Conservation (phyloP, 2,888 invertebrate genomes). For the Phengaris alcon region DNA sequence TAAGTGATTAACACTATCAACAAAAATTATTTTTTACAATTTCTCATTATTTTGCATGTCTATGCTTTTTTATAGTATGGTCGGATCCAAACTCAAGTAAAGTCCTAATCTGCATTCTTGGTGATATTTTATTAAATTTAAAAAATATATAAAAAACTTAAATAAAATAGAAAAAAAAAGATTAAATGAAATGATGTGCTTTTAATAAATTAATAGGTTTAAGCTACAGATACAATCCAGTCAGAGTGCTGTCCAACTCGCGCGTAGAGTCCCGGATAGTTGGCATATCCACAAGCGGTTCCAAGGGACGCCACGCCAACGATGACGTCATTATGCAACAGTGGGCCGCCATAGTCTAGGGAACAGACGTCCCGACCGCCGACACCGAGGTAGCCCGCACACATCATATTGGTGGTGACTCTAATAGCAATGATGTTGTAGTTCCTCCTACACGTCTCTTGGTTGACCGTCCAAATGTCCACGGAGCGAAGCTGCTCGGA, state of each 20-base stretch:
- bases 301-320: constrained; percentile 50
- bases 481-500: constrained; percentile 50
- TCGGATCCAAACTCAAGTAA: too few species aligned
- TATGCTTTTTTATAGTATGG: too few species aligned
- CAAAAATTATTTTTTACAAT: too few species aligned
- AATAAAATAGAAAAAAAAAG: too few species aligned
- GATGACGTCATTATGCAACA: constrained; percentile 44
- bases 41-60: too few species aligned
- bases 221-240: constrained; percentile 26
- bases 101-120: too few species aligned
- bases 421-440: constrained; percentile 38
- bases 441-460: constrained; percentile 41
- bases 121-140: too few species aligned
- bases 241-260: constrained; percentile 31
- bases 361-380: constrained; percentile 49
- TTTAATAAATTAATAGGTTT: not conserved
- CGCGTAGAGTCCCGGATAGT: constrained; percentile 43
- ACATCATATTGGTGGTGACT: constrained; percentile 49
- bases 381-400: constrained; percentile 44
- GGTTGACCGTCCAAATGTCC: constrained; percentile 45
- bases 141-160: too few species aligned
- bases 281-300: constrained; percentile 39
- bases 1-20: too few species aligned
- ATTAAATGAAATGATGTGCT: not conserved
- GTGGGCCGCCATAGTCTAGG: constrained; percentile 52